Evolutionary conservation across 2,113 vertebrate genomes (phyloP).

Genomic region (Lasiurus borealis): DNA sequence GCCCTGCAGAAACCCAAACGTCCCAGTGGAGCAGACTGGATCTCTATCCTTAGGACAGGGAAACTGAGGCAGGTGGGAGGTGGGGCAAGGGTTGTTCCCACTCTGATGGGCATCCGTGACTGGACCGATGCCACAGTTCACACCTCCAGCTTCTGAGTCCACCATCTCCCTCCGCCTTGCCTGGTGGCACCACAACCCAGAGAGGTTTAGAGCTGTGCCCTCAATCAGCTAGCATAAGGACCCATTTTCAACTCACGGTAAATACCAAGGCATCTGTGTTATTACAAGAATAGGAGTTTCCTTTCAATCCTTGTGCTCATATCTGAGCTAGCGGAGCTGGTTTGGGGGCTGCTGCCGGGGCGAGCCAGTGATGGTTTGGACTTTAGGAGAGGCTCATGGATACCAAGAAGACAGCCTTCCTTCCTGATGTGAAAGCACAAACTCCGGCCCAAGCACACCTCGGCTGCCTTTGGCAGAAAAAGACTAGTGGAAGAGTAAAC

Average conservation of each 20-base stretch:
- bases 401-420: background rate
- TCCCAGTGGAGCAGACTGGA: background rate
- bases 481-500: background rate
- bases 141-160: background rate
- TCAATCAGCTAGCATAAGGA: background rate
- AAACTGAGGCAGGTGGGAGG: background rate
- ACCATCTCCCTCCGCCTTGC: background rate
- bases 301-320: background rate
- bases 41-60: background rate
- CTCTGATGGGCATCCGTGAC: background rate
- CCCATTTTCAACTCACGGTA: background rate
- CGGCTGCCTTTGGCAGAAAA: background rate
- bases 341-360: background rate
- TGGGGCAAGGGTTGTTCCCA: background rate
- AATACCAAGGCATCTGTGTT: background rate
- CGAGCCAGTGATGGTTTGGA: background rate
- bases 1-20: background rate
- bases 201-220: background rate
- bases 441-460: background rate
- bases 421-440: background rate
- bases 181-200: background rate
- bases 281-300: background rate
- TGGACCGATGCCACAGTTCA: background rate
- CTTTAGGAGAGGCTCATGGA: background rate
- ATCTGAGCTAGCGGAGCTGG: background rate